These are phyloP conservation scores for Scelioninae gen. 2 DNA, from an alignment of 2,888 invertebrate genomes.

Conservation along the genomic window DNA sequence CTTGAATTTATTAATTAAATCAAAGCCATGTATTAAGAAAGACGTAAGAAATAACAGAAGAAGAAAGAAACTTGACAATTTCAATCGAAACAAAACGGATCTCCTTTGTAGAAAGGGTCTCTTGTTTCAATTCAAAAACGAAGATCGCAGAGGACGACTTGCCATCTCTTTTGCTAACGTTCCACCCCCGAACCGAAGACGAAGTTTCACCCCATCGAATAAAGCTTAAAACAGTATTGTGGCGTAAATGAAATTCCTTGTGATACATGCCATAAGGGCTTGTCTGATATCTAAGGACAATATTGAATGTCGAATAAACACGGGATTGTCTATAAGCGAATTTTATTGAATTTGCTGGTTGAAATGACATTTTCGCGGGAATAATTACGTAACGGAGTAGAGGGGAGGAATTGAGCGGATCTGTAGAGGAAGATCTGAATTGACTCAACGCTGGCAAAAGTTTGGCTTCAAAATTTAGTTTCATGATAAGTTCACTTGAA, in stretches of 20 bases:
- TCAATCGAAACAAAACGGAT: conserved; percentile 24
- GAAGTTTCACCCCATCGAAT: conserved; percentile 37
- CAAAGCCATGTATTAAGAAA: too few species aligned
- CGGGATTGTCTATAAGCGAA: conserved; percentile 6
- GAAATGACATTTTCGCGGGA: neutral
- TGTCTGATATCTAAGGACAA: conserved; percentile 25
- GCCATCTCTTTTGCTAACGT: neutral
- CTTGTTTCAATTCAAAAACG: conserved; percentile 34
- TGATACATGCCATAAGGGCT: conserved; percentile 40
- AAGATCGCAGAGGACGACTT: conserved; percentile 15
- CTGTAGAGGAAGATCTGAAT: too few species aligned
- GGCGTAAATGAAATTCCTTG: conserved; percentile 47
- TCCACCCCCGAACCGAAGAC: too few species aligned
- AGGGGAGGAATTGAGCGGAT: too few species aligned
- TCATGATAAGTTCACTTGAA: too few species aligned
- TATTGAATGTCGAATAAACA: conserved; percentile 45
- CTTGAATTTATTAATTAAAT: too few species aligned
- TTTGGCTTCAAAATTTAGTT: too few species aligned
- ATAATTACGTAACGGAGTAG: too few species aligned
- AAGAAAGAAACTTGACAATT: conserved; percentile 12
- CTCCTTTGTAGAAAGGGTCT: conserved; percentile 23
- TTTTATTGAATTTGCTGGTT: conserved; percentile 13
- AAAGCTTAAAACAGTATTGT: conserved; percentile 42
- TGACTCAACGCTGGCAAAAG: too few species aligned
- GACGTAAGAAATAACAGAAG: too few species aligned